Percentiles rank a stretch among this genome's conserved stretches.
These are phyloP conservation scores for Orthosia gothica DNA, from an alignment of 2,888 invertebrate species.

Conservation along the genomic window DNA sequence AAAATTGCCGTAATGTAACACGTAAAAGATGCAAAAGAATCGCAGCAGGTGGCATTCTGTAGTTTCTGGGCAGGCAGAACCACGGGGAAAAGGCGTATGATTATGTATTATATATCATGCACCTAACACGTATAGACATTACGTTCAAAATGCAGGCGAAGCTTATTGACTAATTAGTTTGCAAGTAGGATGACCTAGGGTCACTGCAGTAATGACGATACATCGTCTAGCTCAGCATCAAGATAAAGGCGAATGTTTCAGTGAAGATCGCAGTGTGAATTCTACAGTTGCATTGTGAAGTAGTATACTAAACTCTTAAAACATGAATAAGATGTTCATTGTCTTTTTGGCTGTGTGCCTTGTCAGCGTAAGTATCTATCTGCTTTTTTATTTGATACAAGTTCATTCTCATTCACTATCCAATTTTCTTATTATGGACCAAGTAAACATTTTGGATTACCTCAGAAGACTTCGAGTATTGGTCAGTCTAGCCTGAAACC, in stretches of 20 bases:
- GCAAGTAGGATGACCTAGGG: slow-evolving; percentile 70
- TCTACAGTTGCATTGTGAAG: slow-evolving; percentile 65
- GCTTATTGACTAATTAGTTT: slow-evolving; percentile 76
- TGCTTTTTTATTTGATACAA: neutral
- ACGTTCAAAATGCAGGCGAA: slow-evolving; percentile 28
- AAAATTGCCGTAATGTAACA: too few relatives aligned
- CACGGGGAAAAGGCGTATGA: too few relatives aligned
- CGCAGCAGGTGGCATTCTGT: too few relatives aligned
- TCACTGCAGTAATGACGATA: slow-evolving; percentile 75
- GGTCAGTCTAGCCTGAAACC: too few relatives aligned
- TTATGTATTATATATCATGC: neutral
- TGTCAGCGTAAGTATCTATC: slow-evolving; percentile 74
- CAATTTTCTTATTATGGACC: too few relatives aligned
- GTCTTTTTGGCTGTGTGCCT: slow-evolving; percentile 83
- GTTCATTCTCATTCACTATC: too few relatives aligned
- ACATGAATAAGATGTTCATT: slow-evolving; percentile 83
- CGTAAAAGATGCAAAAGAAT: too few relatives aligned
- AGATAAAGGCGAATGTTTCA: slow-evolving; percentile 70
- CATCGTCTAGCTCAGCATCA: slow-evolving; percentile 51
- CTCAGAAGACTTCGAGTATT: too few relatives aligned
- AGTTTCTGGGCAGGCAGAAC: too few relatives aligned
- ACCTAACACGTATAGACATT: neutral
- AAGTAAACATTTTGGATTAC: neutral
- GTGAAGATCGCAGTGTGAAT: slow-evolving; percentile 68
- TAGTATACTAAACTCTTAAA: slow-evolving; percentile 65